Evolutionary conservation across 2,113 vertebrate species (phyloP), one percentile per base, ranked within the genome.

Genomic region (Genyomyrus donnyi): DNA sequence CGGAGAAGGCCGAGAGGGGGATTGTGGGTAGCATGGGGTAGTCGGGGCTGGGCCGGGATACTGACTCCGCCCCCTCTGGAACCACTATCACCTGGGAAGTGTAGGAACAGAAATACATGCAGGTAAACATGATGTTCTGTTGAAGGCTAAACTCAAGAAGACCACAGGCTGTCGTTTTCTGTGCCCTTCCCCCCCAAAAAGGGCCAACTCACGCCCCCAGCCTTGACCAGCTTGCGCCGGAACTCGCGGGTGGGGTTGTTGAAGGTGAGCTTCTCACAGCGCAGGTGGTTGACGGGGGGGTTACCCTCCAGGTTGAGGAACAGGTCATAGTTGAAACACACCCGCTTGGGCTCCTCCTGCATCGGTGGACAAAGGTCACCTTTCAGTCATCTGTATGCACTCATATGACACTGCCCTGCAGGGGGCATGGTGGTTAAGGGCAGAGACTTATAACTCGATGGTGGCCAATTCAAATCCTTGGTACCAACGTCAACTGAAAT

Each of bases 211-310:
- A 99, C 98, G 97, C 98, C 98, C 94, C 98, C 98, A 3, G 98
- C 98, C 95, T 94, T 97, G 90, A 99, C 96, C 90, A 99, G 97
- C 92, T 99, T 99, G 93, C 96, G 98, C 53, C 98, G 97, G 96
- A 99, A 99, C 92, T 99, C 98, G 92, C 97, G 96, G 91, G 98
- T 99, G 93, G 98, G 98, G 94, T 99, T 99, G 96, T 99, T 99
- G 94, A 99, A 99, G 91, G 98, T 99, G 91, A 99, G 97, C 91
- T 99, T 99, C 96, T 99, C 98, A 39, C 98, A 99, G 91, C 98
- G 98, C 87, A 99, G 96, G 93, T 99, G 98, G 95, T 99, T 99
- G 91, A 99, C 98, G 0, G 98, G 98, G 0, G 98, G 98, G 93
- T 99, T 99, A 45, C 98, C 98, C 95, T 99, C 98, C 95, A 99